Evolutionary conservation across 2,113 vertebrate genomes (phyloP).

Genomic region (Suricata suricatta): DNA sequence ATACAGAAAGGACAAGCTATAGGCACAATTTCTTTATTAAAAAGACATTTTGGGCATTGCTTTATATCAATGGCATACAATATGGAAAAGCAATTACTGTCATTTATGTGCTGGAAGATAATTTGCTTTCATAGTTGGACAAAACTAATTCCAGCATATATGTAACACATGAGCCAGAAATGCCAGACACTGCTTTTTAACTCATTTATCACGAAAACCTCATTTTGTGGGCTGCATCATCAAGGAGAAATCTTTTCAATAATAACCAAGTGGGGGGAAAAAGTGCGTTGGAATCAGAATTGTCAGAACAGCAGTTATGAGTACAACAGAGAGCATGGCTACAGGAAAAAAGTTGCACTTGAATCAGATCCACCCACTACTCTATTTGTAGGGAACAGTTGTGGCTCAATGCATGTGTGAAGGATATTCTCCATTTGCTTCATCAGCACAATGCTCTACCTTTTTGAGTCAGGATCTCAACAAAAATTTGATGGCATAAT

Average conservation of each 20-base stretch:
- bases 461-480: not conserved
- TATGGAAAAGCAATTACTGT: conserved; percentile 25
- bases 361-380: not conserved
- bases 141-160: not conserved
- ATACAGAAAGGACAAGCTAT: not conserved
- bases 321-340: not conserved
- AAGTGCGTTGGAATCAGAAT: not conserved
- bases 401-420: not conserved
- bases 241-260: conserved; percentile 41
- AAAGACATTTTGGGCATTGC: not conserved
- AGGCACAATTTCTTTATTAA: conserved; percentile 50
- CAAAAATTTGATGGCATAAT: not conserved
- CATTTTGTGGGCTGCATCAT: conserved; percentile 28
- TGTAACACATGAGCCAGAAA: not conserved
- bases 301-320: not conserved
- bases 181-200: not conserved
- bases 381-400: not conserved
- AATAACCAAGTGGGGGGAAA: not conserved
- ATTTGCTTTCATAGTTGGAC: conserved; percentile 48
- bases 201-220: conserved; percentile 7
- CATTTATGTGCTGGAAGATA: not conserved
- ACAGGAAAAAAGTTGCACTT: not conserved
- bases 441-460: not conserved
- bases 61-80: not conserved
- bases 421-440: not conserved